Conservation (phyloP, 2,888 invertebrate species). For the Carterocephalus palaemon region DNA sequence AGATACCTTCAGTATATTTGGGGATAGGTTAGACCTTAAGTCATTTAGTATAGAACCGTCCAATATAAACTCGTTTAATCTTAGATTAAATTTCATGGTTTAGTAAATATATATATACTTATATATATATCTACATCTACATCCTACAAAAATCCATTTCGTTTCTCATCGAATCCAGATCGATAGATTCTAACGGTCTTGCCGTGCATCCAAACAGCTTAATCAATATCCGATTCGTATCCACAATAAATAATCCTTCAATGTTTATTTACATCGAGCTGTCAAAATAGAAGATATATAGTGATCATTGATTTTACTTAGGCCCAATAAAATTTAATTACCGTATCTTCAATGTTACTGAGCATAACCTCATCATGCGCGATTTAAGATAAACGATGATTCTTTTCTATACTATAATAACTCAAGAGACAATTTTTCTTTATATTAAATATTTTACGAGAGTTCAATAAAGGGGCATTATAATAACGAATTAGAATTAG, state of each 20-base stretch:
- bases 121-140: background rate
- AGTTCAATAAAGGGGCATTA: too few relatives aligned
- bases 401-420: background rate
- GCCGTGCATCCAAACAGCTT: slow-evolving; percentile 8
- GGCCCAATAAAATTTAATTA: slow-evolving; percentile 63
- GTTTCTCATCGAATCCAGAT: too few relatives aligned
- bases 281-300: slow-evolving; percentile 37
- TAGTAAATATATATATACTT: background rate
- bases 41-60: too few relatives aligned
- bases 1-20: too few relatives aligned
- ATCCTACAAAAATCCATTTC: too few relatives aligned
- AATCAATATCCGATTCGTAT: slow-evolving; percentile 5
- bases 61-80: too few relatives aligned
- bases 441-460: too few relatives aligned
- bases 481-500: too few relatives aligned
- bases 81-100: too few relatives aligned
- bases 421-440: too few relatives aligned
- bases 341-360: slow-evolving; percentile 33
- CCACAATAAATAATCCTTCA: slow-evolving; percentile 20
- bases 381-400: background rate
- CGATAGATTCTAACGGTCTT: slow-evolving; percentile 4
- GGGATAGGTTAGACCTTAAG: too few relatives aligned
- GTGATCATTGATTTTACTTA: slow-evolving; percentile 57
- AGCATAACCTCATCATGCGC: background rate
- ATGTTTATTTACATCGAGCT: slow-evolving; percentile 19